Conservation (phyloP, 2,113 vertebrate species). For the Atlantisia rogersi region DNA sequence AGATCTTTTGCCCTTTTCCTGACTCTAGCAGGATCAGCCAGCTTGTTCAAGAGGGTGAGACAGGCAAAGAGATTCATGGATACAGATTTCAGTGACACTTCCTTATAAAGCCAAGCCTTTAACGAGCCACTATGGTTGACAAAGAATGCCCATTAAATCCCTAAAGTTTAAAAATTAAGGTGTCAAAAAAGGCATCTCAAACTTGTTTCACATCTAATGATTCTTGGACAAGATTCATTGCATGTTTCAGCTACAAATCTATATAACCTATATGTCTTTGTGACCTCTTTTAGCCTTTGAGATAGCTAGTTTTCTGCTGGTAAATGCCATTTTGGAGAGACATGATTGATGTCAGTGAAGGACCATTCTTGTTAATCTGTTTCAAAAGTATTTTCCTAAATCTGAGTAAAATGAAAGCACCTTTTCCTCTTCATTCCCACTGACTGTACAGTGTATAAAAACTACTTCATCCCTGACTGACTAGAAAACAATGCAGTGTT, state of each 20-base stretch:
- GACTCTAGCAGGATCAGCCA: neutral
- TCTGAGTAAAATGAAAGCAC: neutral
- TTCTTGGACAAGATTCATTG: neutral
- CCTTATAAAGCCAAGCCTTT: neutral
- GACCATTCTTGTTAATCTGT: neutral
- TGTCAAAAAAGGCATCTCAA: neutral
- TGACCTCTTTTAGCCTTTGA: neutral
- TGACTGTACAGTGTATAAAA: neutral
- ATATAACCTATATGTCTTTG: neutral
- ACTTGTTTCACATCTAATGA: neutral
- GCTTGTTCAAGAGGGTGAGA: neutral
- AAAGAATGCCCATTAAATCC: neutral
- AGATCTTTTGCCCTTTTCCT: neutral
- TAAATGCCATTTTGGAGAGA: neutral
- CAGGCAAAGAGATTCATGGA: neutral
- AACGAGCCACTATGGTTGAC: neutral
- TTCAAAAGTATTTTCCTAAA: neutral
- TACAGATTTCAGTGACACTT: neutral
- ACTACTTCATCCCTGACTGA: neutral
- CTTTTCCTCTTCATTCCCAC: neutral
- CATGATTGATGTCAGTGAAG: neutral
- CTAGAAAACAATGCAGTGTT: neutral
- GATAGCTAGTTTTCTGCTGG: neutral
- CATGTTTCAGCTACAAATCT: neutral
- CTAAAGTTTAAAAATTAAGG: neutral